Evolutionary conservation across 2,888 invertebrate genomes (phyloP).

Genomic region (Rhogogaster chlorosoma): DNA sequence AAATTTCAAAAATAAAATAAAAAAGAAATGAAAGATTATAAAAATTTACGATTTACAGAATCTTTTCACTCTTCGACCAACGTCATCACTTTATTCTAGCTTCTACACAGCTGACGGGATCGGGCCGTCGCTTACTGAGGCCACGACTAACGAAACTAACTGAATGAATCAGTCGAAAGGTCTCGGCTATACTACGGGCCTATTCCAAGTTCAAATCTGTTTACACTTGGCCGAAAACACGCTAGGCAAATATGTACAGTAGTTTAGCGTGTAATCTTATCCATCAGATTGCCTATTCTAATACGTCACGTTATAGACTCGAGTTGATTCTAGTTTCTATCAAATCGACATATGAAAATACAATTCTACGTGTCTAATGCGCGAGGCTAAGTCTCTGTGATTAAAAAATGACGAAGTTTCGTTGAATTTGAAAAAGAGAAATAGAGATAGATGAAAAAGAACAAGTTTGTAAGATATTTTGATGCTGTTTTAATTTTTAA

Average conservation of each 20-base stretch:
- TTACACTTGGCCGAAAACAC: constrained; percentile 29
- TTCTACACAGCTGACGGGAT: background rate
- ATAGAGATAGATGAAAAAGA: no score
- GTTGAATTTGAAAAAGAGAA: background rate
- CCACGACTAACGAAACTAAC: background rate
- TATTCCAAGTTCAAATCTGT: constrained; percentile 5
- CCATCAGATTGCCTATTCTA: background rate
- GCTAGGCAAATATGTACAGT: background rate
- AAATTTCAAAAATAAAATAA: background rate
- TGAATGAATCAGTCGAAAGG: background rate
- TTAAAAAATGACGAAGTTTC: background rate
- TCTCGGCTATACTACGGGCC: background rate
- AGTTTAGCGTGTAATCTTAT: background rate
- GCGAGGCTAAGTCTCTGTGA: background rate
- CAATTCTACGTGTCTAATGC: no score
- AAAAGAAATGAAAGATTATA: background rate
- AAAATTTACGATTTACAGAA: background rate
- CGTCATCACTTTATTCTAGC: background rate
- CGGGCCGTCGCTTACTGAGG: background rate
- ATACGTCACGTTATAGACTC: background rate
- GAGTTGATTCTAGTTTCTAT: background rate
- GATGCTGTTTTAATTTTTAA: background rate
- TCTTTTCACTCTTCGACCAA: background rate
- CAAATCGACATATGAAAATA: background rate
- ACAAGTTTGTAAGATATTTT: background rate